Evolutionary conservation across 2,888 invertebrate species (phyloP).

Genomic region (Morpho deidamia): DNA sequence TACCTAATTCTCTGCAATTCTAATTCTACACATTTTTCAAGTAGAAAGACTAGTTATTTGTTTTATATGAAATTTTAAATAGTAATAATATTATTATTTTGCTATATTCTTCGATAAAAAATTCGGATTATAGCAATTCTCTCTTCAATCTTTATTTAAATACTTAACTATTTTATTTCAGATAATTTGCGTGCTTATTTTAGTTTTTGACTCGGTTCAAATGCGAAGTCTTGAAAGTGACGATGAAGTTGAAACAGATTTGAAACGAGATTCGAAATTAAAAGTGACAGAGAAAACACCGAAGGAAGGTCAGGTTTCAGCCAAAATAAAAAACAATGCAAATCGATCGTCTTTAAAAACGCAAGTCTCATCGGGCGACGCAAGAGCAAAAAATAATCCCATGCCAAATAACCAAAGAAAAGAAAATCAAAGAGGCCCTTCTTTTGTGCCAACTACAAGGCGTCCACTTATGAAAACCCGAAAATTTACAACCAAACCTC

Average conservation of each 20-base stretch:
- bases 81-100: too few species aligned
- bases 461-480: constrained; percentile 3
- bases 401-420: not conserved
- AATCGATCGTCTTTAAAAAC: not conserved
- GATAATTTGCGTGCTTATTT: constrained; percentile 1
- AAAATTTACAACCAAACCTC: constrained; percentile 5
- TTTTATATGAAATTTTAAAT: too few species aligned
- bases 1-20: too few species aligned
- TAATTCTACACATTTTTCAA: too few species aligned
- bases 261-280: too few species aligned
- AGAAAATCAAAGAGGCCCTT: not conserved
- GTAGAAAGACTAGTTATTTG: too few species aligned
- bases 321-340: not conserved
- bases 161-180: constrained; percentile 4
- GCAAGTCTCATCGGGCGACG: too few species aligned
- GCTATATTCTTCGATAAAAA: too few species aligned
- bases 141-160: not conserved
- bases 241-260: not conserved
- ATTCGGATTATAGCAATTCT: too few species aligned
- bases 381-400: not conserved
- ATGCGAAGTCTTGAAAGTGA: not conserved
- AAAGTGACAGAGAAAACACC: not conserved
- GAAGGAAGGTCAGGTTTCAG: not conserved
- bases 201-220: not conserved
- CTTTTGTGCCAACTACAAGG: not conserved